A percentile compares a stretch with the other conserved stretches of the same genome.
These are phyloP conservation scores for Trichonephila clavata DNA, from an alignment of 1,140 invertebrate species.

Conservation along the genomic window DNA sequence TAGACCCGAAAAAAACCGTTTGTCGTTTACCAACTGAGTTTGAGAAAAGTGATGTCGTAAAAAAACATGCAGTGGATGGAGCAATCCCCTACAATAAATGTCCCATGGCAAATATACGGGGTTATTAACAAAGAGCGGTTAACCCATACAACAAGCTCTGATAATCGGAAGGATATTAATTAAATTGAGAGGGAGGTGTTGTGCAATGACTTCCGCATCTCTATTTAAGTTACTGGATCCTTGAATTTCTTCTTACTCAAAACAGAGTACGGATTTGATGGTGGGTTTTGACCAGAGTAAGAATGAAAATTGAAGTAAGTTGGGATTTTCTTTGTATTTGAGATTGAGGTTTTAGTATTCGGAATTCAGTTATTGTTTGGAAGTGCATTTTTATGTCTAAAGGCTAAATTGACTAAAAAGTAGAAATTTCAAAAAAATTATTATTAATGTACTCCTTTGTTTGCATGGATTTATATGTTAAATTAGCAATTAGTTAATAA, in stretches of 20 bases:
- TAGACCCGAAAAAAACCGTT: neutral
- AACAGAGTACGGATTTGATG: constrained; percentile 1
- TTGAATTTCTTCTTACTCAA: neutral
- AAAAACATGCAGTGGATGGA: neutral
- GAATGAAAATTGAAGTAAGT: constrained; percentile 31
- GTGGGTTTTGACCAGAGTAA: neutral
- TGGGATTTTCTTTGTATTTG: neutral
- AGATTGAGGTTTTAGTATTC: too few species aligned
- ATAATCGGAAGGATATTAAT: constrained; percentile 29
- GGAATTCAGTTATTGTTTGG: too few species aligned
- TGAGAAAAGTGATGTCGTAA: neutral
- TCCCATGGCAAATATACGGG: neutral
- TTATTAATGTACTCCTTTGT: too few species aligned
- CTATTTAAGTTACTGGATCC: neutral
- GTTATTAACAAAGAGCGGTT: constrained; percentile 42
- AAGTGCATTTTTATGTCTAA: too few species aligned
- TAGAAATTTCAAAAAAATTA: too few species aligned
- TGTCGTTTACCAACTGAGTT: neutral
- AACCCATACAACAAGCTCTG: constrained; percentile 32
- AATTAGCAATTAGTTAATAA: too few species aligned
- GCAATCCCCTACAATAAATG: constrained; percentile 12
- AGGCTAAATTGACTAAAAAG: too few species aligned
- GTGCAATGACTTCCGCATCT: neutral
- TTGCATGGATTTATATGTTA: too few species aligned
- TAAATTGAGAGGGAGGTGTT: constrained; percentile 25